Evolutionary conservation across 2,888 invertebrate species (phyloP).

Genomic region (Eledona agricola): DNA sequence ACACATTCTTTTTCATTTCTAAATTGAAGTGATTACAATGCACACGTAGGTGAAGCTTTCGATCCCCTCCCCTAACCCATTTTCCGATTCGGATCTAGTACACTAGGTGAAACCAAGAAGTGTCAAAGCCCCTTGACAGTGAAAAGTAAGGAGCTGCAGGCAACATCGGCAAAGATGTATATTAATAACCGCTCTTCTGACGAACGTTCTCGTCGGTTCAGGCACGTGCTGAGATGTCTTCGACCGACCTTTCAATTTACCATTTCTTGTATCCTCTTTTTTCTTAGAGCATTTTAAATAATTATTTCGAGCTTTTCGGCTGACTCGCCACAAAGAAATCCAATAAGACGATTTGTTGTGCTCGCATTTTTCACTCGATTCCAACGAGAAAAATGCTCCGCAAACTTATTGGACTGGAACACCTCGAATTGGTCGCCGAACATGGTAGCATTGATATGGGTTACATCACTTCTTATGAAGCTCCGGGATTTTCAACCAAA

Average conservation of each 20-base stretch:
- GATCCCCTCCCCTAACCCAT: conserved; percentile 47
- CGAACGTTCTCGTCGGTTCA: conserved; percentile 21
- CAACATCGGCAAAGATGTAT: conserved; percentile 30
- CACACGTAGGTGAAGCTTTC: conserved; percentile 46
- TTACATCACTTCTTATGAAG: conserved; percentile 16
- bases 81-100: conserved; percentile 49
- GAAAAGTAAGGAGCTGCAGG: conserved; percentile 46
- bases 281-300: too few relatives aligned
- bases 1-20: conserved; percentile 39
- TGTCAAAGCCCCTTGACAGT: conserved; percentile 54
- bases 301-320: conserved; percentile 9
- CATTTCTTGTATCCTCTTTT: conserved; percentile 12
- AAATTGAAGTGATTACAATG: conserved; percentile 22
- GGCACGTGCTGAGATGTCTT: conserved; percentile 28
- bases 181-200: conserved; percentile 21
- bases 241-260: conserved; percentile 21
- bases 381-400: conserved; percentile 12
- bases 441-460: conserved; percentile 14
- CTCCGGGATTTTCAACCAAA: background rate
- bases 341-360: conserved; percentile 22
- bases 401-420: conserved; percentile 29
- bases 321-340: conserved; percentile 9
- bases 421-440: conserved; percentile 2
- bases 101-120: conserved; percentile 53
- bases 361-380: conserved; percentile 4